These are phyloP conservation scores for Actenoides hombroni DNA, from an alignment of 2,113 vertebrate species.

Conservation along the genomic window DNA sequence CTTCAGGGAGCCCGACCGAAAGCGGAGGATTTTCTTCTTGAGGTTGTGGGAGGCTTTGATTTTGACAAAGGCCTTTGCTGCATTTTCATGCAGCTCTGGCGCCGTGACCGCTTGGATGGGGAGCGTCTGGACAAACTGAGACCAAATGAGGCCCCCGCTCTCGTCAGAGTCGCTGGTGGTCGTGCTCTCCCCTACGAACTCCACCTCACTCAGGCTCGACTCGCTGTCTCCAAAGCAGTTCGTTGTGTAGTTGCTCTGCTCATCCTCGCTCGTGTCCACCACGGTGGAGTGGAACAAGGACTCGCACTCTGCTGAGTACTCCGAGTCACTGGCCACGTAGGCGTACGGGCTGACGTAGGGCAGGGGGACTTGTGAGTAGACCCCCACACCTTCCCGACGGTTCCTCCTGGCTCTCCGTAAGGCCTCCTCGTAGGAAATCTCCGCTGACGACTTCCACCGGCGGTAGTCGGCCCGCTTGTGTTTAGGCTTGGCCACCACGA, in stretches of 20 bases:
- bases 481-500: slow-evolving; percentile 85
- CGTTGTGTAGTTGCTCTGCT: slow-evolving; percentile 88
- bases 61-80: slow-evolving; percentile 86
- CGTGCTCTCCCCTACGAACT: slow-evolving; percentile 83
- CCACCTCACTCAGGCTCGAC: slow-evolving; percentile 86
- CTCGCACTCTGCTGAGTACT: slow-evolving; percentile 93
- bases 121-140: slow-evolving; percentile 82
- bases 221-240: slow-evolving; percentile 96
- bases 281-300: slow-evolving; percentile 94
- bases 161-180: slow-evolving; percentile 87
- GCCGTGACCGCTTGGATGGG: slow-evolving; percentile 62
- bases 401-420: slow-evolving; percentile 75
- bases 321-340: slow-evolving; percentile 87
- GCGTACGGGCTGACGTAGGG: slow-evolving; percentile 80
- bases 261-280: slow-evolving; percentile 91
- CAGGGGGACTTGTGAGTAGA: slow-evolving; percentile 68
- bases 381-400: slow-evolving; percentile 72
- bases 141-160: slow-evolving; percentile 86
- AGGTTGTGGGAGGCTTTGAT: slow-evolving; percentile 95
- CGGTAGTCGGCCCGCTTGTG: slow-evolving; percentile 85
- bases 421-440: slow-evolving; percentile 82
- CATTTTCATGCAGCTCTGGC: slow-evolving; percentile 75
- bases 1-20: slow-evolving; percentile 90
- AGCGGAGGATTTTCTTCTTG: slow-evolving; percentile 95
- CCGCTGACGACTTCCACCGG: slow-evolving; percentile 77